Base-by-base conservation (phyloP, 2,797 vertebrate species). In the Sebastes trivittatus region DNA sequence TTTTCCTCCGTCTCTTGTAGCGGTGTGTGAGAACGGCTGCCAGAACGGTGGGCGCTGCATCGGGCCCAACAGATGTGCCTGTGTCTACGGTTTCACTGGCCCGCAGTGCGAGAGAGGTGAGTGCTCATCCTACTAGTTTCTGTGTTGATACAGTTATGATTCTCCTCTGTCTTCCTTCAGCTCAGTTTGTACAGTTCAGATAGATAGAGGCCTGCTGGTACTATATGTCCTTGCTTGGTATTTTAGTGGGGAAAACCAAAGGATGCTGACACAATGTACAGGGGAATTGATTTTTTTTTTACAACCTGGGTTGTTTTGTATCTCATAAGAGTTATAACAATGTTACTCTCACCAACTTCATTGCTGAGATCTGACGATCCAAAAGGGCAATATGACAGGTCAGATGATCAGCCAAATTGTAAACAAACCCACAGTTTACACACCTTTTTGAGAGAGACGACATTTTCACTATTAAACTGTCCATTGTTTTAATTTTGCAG, bases 41-140 rank as follows among this genome's bases (percentile, higher is more conserved):
- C 98, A 99, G 93, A 99, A 99, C 1, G 98, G 98, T 2, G 98
- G 98, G 1, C 96, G 98, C 7, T 99, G 98, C 93, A 99, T 99
- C 3, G 98, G 98, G 4, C 98, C 98, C 72, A 99, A 97, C 94
- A 97, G 98, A 89, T 99, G 98, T 67, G 98, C 98, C 1, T 99
- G 98, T 3, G 97, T 99, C 84, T 99, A 99, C 1, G 98, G 98
- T 81, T 99, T 99, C 95, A 99, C 98, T 0, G 98, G 98, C 20
- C 98, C 98, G 16, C 98, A 99, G 94, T 99, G 98, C 32, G 98
- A 99, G 94, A 96, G 98, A 97, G 98, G 98, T 99, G 95, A 95
- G 96, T 30, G 68, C 64, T 78, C 78, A 18, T 83, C 56, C 64
- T 81, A 27, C 6, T 52, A 52, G 46, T 52, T 20, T 52, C 82